phyloP scores from a whole-genome alignment of 2,113 vertebrate species.

The Nyctibius bracteatus region DNA sequence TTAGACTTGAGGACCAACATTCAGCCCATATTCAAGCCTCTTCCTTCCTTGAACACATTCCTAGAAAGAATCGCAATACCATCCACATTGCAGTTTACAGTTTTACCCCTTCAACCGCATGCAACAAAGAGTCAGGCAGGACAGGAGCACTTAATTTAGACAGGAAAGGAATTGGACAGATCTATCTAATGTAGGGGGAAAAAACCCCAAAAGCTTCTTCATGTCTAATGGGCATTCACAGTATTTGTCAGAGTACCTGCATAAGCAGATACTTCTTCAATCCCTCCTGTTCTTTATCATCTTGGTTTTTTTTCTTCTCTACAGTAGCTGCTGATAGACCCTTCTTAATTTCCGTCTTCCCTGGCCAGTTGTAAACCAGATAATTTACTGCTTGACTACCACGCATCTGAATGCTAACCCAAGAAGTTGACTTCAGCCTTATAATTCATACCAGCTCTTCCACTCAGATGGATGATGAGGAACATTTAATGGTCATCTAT shows the following conservation, averaged over 20 bases:
- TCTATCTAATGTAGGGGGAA: rapidly evolving
- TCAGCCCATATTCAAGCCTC: not conserved
- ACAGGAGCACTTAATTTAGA: not conserved
- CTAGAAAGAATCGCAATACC: not conserved
- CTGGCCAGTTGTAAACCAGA: not conserved
- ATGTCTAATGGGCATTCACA: not conserved
- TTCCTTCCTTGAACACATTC: not conserved
- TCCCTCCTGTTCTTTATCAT: not conserved
- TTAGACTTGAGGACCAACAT: not conserved
- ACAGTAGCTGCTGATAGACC: not conserved
- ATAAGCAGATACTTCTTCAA: not conserved
- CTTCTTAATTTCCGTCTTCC: not conserved
- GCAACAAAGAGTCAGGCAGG: not conserved
- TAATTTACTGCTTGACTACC: not conserved
- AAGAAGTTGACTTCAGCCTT: not conserved
- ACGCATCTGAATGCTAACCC: not conserved
- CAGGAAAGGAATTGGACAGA: not conserved
- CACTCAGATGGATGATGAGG: not conserved
- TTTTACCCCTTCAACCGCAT: not conserved
- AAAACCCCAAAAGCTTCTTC: not conserved
- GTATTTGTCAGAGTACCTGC: not conserved
- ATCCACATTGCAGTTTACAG: not conserved
- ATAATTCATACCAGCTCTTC: not conserved
- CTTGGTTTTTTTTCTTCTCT: not conserved
- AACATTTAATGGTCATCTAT: not conserved